Evolutionary conservation across 2,888 invertebrate species (phyloP).

Genomic region (Halictus ligatus): DNA sequence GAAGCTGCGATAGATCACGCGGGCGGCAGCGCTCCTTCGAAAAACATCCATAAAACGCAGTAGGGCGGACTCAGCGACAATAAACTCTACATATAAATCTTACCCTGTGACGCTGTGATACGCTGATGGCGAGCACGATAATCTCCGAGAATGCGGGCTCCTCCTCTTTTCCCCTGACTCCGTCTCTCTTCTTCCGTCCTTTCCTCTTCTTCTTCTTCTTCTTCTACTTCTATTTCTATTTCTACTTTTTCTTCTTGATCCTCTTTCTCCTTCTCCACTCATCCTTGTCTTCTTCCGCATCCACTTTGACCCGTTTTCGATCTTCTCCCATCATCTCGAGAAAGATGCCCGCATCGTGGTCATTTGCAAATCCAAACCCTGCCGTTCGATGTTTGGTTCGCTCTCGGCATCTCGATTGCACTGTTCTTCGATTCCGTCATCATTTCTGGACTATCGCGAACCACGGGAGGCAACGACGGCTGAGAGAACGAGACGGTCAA

Average conservation of each 20-base stretch:
- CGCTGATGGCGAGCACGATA: slow-evolving; percentile 85
- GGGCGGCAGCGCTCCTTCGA: slow-evolving; percentile 84
- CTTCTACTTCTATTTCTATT: slow-evolving; percentile 31
- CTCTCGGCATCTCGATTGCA: not conserved
- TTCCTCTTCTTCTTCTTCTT: slow-evolving; percentile 47
- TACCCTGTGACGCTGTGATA: slow-evolving; percentile 84
- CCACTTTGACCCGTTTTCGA: not conserved
- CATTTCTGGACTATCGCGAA: not conserved
- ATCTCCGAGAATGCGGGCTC: slow-evolving; percentile 84
- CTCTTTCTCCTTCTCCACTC: too few species aligned
- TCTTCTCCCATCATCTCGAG: not conserved
- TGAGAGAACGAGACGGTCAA: not conserved
- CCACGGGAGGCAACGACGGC: not conserved
- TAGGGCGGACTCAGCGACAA: slow-evolving; percentile 85
- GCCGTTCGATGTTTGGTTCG: not conserved
- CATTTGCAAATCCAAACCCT: not conserved
- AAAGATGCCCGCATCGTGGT: not conserved
- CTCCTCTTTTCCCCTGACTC: slow-evolving; percentile 73
- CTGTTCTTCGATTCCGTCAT: not conserved
- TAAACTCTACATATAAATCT: slow-evolving; percentile 85
- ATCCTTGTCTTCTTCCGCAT: slow-evolving; percentile 8
- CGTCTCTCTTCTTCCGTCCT: slow-evolving; percentile 55
- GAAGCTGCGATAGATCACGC: slow-evolving; percentile 83
- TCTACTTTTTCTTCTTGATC: slow-evolving; percentile 20
- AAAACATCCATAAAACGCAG: slow-evolving; percentile 85